phyloP scores from a whole-genome alignment of 2,888 invertebrate genomes.

The Ceramica pisi region DNA sequence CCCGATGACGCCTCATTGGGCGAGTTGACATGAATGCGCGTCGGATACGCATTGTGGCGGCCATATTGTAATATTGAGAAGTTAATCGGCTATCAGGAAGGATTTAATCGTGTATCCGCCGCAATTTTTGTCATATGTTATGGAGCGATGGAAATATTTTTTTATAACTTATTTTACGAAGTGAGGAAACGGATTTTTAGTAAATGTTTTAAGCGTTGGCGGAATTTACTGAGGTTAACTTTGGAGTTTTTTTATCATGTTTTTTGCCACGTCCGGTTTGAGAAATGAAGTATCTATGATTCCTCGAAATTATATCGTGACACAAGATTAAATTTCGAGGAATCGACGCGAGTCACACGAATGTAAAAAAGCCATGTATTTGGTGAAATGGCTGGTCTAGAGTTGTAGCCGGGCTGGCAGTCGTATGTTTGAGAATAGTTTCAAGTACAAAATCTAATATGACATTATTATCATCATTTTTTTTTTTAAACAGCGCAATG shows the following conservation, averaged over 20 bases:
- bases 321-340: too few species aligned
- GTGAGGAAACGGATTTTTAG: not conserved
- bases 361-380: too few species aligned
- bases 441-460: too few species aligned
- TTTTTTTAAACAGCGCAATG: too few species aligned
- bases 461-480: too few species aligned
- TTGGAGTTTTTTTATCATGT: not conserved
- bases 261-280: not conserved
- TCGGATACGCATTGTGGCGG: conserved; percentile 53
- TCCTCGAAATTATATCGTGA: not conserved
- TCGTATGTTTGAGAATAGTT: too few species aligned
- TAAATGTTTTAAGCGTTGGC: not conserved
- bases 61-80: conserved; percentile 62
- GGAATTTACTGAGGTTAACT: not conserved
- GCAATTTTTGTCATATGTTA: conserved; percentile 54
- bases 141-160: conserved; percentile 28
- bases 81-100: conserved; percentile 63
- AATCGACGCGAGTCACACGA: too few species aligned
- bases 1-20: conserved; percentile 64
- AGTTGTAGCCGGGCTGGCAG: too few species aligned
- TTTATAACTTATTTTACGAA: conserved; percentile 15
- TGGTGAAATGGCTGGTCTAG: too few species aligned
- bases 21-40: conserved; percentile 44
- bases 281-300: not conserved
- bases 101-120: conserved; percentile 55